Conservation (phyloP, 2,113 vertebrate genomes). For the Brevimyrus niger region DNA sequence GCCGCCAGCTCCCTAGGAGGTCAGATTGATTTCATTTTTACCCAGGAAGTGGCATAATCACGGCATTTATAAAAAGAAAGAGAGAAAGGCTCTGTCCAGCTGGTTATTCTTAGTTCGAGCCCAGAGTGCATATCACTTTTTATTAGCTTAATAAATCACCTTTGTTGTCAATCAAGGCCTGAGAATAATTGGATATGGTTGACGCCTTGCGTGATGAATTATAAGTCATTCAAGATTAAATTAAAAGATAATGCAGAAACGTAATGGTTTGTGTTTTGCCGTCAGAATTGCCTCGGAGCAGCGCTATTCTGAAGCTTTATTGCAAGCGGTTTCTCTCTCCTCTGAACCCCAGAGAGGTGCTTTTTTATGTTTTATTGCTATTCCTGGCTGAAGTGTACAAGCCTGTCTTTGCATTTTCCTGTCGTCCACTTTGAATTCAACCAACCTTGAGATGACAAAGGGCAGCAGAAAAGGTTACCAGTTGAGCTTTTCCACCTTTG, state of each 20-base stretch:
- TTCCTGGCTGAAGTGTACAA: conserved; percentile 28
- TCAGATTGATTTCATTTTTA: conserved; percentile 20
- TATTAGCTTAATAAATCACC: conserved; percentile 99
- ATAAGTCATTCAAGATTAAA: conserved; percentile 99
- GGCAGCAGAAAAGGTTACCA: not conserved
- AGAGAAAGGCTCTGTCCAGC: conserved; percentile 78
- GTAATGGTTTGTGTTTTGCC: conserved; percentile 99
- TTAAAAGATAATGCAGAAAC: conserved; percentile 99
- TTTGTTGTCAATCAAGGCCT: conserved; percentile 99
- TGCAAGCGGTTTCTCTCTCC: conserved; percentile 91
- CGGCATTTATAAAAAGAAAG: conserved; percentile 42
- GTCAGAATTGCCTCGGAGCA: conserved; percentile 99
- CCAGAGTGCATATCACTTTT: conserved; percentile 99
- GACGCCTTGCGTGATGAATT: conserved; percentile 99
- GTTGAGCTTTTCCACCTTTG: not conserved
- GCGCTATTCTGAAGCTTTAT: conserved; percentile 98
- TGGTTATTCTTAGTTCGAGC: conserved; percentile 94
- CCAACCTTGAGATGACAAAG: not conserved
- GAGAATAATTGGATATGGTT: conserved; percentile 99
- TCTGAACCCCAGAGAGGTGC: conserved; percentile 73
- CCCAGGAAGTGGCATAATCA: conserved; percentile 22
- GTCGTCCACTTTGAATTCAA: conserved; percentile 24
- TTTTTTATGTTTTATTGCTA: conserved; percentile 84
- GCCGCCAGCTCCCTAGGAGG: not conserved
- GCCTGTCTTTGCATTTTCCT: conserved; percentile 25